Conservation (phyloP, 2,113 vertebrate species). For the Gopherus flavomarginatus region DNA sequence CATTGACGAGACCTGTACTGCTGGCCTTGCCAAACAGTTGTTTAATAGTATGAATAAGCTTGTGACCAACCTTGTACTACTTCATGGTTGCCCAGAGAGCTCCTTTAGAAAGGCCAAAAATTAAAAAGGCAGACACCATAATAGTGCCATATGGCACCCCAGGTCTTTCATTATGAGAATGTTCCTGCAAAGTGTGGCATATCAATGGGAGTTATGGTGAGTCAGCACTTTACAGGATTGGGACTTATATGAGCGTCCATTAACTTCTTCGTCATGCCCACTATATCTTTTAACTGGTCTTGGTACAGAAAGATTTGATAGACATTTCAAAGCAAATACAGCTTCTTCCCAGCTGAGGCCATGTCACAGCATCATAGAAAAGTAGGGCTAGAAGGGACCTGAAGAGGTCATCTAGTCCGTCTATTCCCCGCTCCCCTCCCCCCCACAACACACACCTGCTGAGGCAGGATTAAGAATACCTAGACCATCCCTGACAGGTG, state of each 20-base stretch:
- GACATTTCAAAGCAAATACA: too few relatives aligned
- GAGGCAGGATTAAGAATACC: neutral
- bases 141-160: too few relatives aligned
- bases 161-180: neutral
- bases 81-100: too few relatives aligned
- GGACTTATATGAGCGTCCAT: neutral
- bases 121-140: too few relatives aligned
- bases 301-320: neutral
- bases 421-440: too few relatives aligned
- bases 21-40: too few relatives aligned
- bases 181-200: rapidly evolving
- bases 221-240: neutral
- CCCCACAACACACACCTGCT: neutral
- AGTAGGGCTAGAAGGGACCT: neutral
- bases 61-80: too few relatives aligned
- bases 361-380: neutral
- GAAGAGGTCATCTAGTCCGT: neutral
- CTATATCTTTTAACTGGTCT: neutral
- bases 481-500: neutral
- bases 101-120: too few relatives aligned
- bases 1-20: too few relatives aligned
- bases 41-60: too few relatives aligned
- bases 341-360: neutral
- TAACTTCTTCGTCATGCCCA: neutral
- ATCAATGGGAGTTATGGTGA: neutral